These are phyloP conservation scores for rabbit (Oryctolagus cuniculus) DNA, from an alignment of 2,113 vertebrate species.

Conservation along the genomic window DNA sequence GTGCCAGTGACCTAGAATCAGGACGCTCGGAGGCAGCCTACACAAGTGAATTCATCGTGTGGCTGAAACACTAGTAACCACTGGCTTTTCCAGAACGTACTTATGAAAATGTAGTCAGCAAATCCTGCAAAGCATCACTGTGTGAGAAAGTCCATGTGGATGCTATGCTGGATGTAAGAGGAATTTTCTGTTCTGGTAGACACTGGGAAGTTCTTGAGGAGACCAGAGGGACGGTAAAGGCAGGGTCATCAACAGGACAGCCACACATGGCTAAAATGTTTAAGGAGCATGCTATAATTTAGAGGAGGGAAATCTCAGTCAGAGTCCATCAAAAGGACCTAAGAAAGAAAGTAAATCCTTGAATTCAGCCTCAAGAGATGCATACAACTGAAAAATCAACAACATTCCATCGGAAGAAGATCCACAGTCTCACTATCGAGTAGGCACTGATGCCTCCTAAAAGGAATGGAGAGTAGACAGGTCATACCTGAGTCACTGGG, in stretches of 20 bases:
- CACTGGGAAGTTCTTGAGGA: background rate
- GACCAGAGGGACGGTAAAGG: background rate
- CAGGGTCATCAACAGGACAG: background rate
- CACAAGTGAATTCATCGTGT: background rate
- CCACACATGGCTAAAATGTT: background rate
- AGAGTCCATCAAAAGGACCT: background rate
- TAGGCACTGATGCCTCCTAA: background rate
- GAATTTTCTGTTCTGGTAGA: background rate
- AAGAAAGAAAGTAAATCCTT: background rate
- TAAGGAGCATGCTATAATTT: background rate
- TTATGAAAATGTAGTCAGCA: background rate
- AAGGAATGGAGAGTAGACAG: background rate
- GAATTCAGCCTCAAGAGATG: background rate
- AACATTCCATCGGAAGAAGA: background rate
- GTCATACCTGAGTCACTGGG: background rate
- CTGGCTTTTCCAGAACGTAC: background rate
- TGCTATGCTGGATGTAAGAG: background rate
- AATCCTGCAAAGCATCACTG: background rate
- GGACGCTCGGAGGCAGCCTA: rapidly evolving
- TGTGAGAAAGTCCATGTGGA: background rate
- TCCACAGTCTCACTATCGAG: background rate
- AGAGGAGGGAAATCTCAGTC: background rate
- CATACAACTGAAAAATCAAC: background rate
- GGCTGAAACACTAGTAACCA: background rate
- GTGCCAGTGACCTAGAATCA: rapidly evolving